A percentile compares a stretch with the other conserved stretches of the same genome.
These are phyloP conservation scores for Palythoa caribaeorum DNA, from an alignment of 92 coral and sea anemone genomes.

Conservation along the genomic window DNA sequence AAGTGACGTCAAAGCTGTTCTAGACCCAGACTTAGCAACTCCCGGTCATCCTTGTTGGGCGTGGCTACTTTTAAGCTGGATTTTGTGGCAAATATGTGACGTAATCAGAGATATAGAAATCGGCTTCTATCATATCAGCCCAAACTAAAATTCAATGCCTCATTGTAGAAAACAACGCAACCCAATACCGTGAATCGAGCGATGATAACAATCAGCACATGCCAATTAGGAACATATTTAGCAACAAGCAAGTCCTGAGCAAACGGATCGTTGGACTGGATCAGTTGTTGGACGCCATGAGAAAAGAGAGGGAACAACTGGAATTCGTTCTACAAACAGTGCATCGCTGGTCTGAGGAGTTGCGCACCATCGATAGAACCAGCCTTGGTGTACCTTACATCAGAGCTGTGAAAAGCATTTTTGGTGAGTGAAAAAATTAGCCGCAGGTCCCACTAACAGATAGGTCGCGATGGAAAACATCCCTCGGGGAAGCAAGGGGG, in stretches of 20 bases:
- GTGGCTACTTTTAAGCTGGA: too few relatives aligned
- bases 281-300: slow-evolving; percentile 79
- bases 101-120: too few relatives aligned
- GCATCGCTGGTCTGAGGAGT: slow-evolving; percentile 76
- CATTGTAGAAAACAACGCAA: slow-evolving; percentile 32
- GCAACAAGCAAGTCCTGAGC: slow-evolving; percentile 74
- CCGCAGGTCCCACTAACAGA: too few relatives aligned
- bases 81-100: too few relatives aligned
- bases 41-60: too few relatives aligned
- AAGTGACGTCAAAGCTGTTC: too few relatives aligned
- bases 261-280: slow-evolving; percentile 79
- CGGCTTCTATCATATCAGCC: neutral
- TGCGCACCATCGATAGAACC: slow-evolving; percentile 28
- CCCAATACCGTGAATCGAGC: slow-evolving; percentile 75
- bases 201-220: slow-evolving; percentile 76
- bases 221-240: slow-evolving; percentile 84
- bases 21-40: too few relatives aligned
- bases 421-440: slow-evolving; percentile 65
- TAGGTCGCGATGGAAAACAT: too few relatives aligned
- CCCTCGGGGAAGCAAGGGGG: too few relatives aligned
- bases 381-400: slow-evolving; percentile 95
- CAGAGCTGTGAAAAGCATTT: slow-evolving; percentile 75
- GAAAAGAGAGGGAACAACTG: slow-evolving; percentile 75
- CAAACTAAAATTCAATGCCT: too few relatives aligned
- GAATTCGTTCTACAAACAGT: slow-evolving; percentile 69